A percentile compares a stretch with the other conserved stretches of the same genome.
Conservation (phyloP, 2,888 invertebrate genomes). For the Prenolepis imparis region DNA sequence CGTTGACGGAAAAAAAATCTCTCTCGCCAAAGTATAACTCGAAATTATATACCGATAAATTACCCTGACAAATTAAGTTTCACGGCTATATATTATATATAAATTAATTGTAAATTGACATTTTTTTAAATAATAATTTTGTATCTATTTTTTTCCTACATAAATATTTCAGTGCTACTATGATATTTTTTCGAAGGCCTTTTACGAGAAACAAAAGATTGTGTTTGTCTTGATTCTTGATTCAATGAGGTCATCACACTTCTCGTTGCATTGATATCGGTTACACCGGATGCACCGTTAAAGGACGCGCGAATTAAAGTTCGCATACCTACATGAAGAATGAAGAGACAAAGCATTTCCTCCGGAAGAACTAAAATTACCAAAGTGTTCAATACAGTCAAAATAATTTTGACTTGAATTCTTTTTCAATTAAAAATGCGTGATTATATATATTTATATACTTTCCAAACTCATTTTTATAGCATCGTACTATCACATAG, state of each 20-base stretch:
- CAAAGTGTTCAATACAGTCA: background rate
- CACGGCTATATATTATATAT: too few species aligned
- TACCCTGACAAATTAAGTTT: slow-evolving; percentile 14
- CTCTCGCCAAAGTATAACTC: background rate
- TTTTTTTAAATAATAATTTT: background rate
- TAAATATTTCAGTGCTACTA: background rate
- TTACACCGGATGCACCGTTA: slow-evolving; percentile 52
- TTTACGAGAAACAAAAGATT: slow-evolving; percentile 31
- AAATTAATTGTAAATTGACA: too few species aligned
- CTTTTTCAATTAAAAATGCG: background rate
- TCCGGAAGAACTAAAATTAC: slow-evolving; percentile 44
- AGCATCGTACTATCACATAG: background rate
- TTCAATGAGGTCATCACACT: slow-evolving; percentile 50
- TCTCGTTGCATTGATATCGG: slow-evolving; percentile 38
- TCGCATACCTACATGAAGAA: slow-evolving; percentile 54
- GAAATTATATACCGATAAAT: background rate
- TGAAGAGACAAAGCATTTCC: slow-evolving; percentile 59
- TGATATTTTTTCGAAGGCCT: background rate
- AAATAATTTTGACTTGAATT: slow-evolving; percentile 1
- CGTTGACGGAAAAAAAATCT: background rate
- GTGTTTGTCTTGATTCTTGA: slow-evolving; percentile 25
- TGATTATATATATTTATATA: background rate
- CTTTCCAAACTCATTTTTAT: background rate
- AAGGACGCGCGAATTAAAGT: slow-evolving; percentile 59
- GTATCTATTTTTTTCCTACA: background rate